Evolutionary conservation across 2,113 vertebrate genomes (phyloP), one percentile per base, ranked within the genome.

Genomic region (Ardeotis arabs): DNA sequence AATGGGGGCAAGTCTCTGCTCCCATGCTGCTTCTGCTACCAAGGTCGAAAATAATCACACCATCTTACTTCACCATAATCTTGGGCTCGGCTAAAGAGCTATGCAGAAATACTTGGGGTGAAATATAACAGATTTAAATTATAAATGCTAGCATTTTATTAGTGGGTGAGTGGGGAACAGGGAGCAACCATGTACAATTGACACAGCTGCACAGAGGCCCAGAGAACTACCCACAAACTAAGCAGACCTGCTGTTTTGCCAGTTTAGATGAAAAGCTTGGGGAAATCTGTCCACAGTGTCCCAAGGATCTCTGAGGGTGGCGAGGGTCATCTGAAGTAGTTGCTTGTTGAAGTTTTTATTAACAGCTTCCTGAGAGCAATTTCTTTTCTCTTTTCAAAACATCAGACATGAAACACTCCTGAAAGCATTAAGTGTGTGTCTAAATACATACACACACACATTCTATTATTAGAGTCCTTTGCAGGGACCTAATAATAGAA

Each of bases 401-500:
- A 81, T 64, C 70, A 60, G 60, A 47, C 20, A 67, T 2, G 24
- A 90, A 89, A 58, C 59, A 84, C 55, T 95, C 72, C 82, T 85
- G 45, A 84, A 90, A 90, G 66, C 33, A 76, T 59, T 20, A 93
- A 91, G 78, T 12, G 14, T 47, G 47, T 23, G 9, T 77, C 87
- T 77, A 72, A 89, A 56, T 52, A 75, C 11, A 60, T 13, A 88
- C 19, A 41, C 7, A 72, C 22, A 70, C 35, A 33, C 6, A 18
- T 60, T 68, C 94, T 91, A 93, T 93, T 94, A 82, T 89, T 82
- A 85, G 85, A 84, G 33, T 31, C 35, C 49, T 84, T 44, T 75
- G 69, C 73, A 72, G 84, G 21, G 58, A 52, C 13, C 87, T 91
- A 93, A 79, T 72, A 94, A 96, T 89, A 96, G 91, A 67, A 63